Evolutionary conservation across 2,797 vertebrate species (phyloP), one percentile per base, ranked within the genome.

Genomic region (Gambusia yucatana): DNA sequence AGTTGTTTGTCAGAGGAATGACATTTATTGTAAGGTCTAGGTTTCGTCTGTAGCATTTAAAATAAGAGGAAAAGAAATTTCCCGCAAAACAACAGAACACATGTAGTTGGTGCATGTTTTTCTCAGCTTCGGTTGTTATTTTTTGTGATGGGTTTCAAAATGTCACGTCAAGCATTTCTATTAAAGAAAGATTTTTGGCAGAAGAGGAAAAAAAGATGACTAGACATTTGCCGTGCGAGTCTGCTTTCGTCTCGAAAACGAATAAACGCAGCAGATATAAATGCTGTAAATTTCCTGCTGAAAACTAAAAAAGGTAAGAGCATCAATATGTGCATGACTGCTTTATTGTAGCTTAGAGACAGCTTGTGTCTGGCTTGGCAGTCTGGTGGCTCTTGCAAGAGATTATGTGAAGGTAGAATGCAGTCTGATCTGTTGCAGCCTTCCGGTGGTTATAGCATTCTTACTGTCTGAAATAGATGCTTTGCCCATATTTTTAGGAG

Each of bases 1-100:
- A 6, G 43, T n/a, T 75, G 16, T 76, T n/a, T 61, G 69, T 78
- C 22, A 13, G 65, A 70, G 74, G 41, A 8, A 36, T 79, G 76
- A 74, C 50, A 76, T 73, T 77, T 81, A 71, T n/a, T 77, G 67
- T 33, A 44, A 78, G 77, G 41, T 44, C 16, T 17, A 50, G n/a
- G 52, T 33, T 80, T 75, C 63, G 63, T 77, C 33, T 47, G 59
- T 78, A 67, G 48, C 47, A 52, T 81, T 47, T 13, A 72, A 63
- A 67, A 6, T 63, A 48, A 39, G 20, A 69, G 28, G 20, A 9
- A 13, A 30, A n/a, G 33, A 59, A 69, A 55, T 30, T 39, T 17
- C 25, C 33, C 57, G 43, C 39, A 46, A 73, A 80, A 70, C 74
- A 46, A 17, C 6, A 72, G 69, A 36, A 55, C 3, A 44, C 22